Base-by-base conservation (phyloP, 2,888 invertebrate genomes). In the Tigriopus californicus region DNA sequence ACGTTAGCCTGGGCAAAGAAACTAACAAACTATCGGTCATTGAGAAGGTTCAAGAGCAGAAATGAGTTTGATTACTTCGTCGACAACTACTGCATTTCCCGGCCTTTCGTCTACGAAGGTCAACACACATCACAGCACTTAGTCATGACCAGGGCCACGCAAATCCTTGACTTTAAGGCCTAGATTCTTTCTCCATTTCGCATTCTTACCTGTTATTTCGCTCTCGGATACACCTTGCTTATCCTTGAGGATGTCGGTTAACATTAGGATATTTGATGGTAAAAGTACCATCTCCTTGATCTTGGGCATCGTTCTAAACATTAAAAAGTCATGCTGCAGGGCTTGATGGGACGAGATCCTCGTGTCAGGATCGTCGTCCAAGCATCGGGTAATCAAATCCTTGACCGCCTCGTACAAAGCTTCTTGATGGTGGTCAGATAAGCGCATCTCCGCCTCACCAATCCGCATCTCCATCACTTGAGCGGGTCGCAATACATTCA, bases 381-480 rank as follows among this genome's bases (percentile, higher is more conserved):
- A 24, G 41, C 54, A 54, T 22, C 40, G 33, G 22, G 18, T 18
- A 3, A 56, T 56, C 22, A 56, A 22, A 24, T 56, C 56, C 40
- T 56, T 56, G 25, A 33, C 56, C 1, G 42, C 22, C n/a, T 44
- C 8, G 25, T 46, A 56, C 22, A 56, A 41, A 20, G 41, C 8
- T 5, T 46, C 20, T 33, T 56, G 15, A 11, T 15, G 22, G 22
- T 22, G 20, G 22, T 56, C 46, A 46, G 42, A 18, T 20, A 44
- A 56, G 10, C 18, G 13, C 15, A 56, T 25, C 46, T 56, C 56
- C 8, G 56, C 15, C 13, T 44, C 18, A 4, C 56, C 56, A 42
- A 56, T 24, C 20, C 44, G 18, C 56, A 56, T 56, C 44, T 56
- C 56, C 18, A 56, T 11, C 18, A 56, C 15, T 33, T 56, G 56